Conservation (phyloP, 2,888 invertebrate genomes). For the Drosophila borborema region DNA sequence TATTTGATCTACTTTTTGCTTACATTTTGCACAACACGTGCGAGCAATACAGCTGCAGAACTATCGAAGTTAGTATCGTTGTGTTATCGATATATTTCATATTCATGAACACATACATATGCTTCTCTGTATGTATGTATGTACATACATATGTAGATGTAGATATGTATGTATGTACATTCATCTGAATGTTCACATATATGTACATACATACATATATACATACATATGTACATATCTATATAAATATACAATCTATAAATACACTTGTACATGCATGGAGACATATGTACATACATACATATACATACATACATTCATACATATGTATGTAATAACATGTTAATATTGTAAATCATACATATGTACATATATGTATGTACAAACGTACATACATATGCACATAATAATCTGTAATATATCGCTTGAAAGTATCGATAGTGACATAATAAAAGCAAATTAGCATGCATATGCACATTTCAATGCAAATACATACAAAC, state of each 20-base stretch:
- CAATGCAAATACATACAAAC: background rate
- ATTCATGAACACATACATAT: background rate
- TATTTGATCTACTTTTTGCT: conserved; percentile 12
- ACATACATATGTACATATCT: background rate
- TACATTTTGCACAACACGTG: conserved; percentile 9
- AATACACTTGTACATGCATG: no score
- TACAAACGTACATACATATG: background rate
- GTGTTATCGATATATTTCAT: background rate
- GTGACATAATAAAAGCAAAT: conserved; percentile 6
- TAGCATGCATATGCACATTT: background rate
- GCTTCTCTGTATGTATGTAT: background rate
- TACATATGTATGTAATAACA: no score
- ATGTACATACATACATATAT: background rate
- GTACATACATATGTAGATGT: background rate
- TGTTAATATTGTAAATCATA: no score
- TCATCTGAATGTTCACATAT: no score
- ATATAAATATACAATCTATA: no score
- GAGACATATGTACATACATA: no score
- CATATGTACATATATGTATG: background rate
- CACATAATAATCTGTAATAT: background rate
- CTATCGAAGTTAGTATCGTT: conserved; percentile 12
- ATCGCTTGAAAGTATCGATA: background rate
- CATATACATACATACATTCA: no score
- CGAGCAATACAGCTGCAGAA: conserved; percentile 1
- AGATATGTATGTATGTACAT: no score